These are phyloP conservation scores for Pristiophorus japonicus DNA, from an alignment of 2,113 vertebrate genomes.

Conservation along the genomic window DNA sequence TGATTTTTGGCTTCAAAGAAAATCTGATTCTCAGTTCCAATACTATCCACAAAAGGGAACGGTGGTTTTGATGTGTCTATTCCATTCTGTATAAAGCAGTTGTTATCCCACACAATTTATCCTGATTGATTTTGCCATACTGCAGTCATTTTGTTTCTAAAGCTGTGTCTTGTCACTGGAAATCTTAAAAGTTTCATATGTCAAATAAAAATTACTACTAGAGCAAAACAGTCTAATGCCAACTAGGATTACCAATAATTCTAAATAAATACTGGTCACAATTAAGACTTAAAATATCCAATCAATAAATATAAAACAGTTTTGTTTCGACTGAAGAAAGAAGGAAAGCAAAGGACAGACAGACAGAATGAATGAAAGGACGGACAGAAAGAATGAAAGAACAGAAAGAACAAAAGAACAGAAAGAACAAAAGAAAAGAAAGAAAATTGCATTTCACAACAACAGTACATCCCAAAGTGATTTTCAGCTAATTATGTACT, in stretches of 20 bases:
- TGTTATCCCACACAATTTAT: slow-evolving; percentile 19
- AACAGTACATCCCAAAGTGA: background rate
- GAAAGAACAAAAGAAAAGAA: too few relatives aligned
- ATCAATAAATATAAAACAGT: background rate
- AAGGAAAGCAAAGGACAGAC: background rate
- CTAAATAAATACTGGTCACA: background rate
- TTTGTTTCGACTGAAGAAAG: background rate
- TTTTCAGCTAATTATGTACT: background rate
- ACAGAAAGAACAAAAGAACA: background rate
- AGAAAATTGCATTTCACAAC: background rate
- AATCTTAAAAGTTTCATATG: background rate
- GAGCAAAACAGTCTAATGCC: background rate
- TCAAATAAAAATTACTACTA: background rate
- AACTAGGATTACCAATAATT: background rate
- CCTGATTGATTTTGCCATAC: slow-evolving; percentile 25
- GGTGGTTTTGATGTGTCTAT: background rate
- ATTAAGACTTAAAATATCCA: background rate
- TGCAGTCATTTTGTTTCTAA: background rate
- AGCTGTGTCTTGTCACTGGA: background rate
- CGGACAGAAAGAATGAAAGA: background rate
- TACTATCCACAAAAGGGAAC: too few relatives aligned
- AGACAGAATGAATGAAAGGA: too few relatives aligned
- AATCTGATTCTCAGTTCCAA: background rate
- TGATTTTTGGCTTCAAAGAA: background rate
- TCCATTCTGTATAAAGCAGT: background rate